These are phyloP conservation scores for Argya squamiceps DNA, from an alignment of 2,797 vertebrate species.

Conservation along the genomic window DNA sequence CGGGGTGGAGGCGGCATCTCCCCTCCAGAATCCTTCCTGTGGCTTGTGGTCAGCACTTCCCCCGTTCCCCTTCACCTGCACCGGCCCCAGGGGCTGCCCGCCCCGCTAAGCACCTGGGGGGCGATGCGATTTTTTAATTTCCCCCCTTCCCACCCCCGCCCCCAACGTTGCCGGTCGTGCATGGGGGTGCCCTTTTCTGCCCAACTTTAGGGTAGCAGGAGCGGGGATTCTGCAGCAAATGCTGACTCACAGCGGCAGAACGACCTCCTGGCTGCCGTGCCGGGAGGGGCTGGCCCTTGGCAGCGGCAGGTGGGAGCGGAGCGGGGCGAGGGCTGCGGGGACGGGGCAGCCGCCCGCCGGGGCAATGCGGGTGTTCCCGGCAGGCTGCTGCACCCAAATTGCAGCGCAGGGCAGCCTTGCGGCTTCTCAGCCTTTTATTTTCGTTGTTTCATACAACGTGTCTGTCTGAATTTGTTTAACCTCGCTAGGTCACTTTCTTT, in stretches of 20 bases:
- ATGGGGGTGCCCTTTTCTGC: not conserved
- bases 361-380: not conserved
- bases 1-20: not conserved
- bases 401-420: not conserved
- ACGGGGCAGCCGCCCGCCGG: not conserved
- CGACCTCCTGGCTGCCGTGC: not conserved
- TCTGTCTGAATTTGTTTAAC: not conserved
- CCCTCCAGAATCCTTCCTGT: not conserved
- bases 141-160: accelerated
- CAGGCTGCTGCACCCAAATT: not conserved
- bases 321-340: not conserved
- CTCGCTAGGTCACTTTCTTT: not conserved
- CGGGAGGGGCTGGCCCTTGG: constrained; percentile 4
- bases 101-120: not conserved
- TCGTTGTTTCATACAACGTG: not conserved
- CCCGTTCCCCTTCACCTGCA: not conserved
- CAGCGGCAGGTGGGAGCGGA: not conserved
- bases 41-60: not conserved
- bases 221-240: not conserved
- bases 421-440: not conserved
- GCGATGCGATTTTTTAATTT: not conserved
- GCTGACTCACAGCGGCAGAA: constrained; percentile 45
- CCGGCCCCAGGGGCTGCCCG: not conserved
- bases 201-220: not conserved
- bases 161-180: not conserved